phyloP scores from a whole-genome alignment of 2,113 vertebrate species.

The Corydoras sp. region DNA sequence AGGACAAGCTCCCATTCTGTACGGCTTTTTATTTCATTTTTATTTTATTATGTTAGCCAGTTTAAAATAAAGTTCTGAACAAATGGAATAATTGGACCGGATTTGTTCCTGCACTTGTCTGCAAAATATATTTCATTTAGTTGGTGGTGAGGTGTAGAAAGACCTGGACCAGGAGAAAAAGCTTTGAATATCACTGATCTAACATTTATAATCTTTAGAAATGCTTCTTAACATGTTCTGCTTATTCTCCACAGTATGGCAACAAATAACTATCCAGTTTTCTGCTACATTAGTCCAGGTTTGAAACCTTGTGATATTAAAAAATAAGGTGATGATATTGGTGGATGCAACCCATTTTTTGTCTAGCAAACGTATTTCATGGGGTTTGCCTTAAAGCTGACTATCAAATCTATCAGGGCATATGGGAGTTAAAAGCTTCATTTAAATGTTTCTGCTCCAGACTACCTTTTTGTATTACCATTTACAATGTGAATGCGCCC shows the following conservation, averaged over 20 bases:
- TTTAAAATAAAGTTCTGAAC: no score
- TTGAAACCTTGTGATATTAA: neutral
- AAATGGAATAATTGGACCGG: no score
- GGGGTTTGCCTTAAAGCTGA: neutral
- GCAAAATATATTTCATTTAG: no score
- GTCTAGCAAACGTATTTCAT: neutral
- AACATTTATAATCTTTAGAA: neutral
- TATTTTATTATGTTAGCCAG: no score
- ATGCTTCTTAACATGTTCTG: neutral
- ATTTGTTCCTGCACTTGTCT: no score
- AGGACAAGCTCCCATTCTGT: no score
- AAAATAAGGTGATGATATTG: neutral
- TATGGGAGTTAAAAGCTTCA: conserved; percentile 54
- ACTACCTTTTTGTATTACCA: conserved; percentile 29
- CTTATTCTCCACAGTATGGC: neutral
- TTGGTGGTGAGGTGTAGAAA: no score
- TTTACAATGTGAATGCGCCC: conserved; percentile 55
- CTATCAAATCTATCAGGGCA: conserved; percentile 20
- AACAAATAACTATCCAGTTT: neutral
- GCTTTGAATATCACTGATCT: no score
- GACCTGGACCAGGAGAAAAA: no score
- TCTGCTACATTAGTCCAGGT: neutral
- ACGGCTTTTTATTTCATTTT: no score
- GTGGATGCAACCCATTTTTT: neutral
- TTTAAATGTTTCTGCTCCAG: conserved; percentile 47